phyloP scores from a whole-genome alignment of 2,113 vertebrate genomes.

The Anarrhichthys ocellatus region DNA sequence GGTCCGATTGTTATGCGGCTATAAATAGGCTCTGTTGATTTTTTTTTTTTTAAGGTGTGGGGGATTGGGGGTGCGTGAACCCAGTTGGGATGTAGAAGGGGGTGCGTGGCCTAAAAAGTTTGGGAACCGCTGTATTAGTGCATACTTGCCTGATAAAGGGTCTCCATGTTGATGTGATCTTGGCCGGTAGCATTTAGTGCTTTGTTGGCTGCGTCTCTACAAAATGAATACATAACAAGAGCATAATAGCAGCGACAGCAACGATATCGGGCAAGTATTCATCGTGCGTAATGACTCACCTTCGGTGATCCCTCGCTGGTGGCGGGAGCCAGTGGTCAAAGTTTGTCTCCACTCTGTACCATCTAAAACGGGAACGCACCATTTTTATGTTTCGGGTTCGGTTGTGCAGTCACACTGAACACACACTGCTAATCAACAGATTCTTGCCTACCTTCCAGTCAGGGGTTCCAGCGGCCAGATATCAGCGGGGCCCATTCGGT shows the following conservation, averaged over 20 bases:
- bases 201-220: conserved; percentile 88
- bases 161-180: conserved; percentile 83
- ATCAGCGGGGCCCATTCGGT: conserved; percentile 86
- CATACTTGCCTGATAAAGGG: conserved; percentile 87
- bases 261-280: background rate
- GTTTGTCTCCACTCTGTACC: conserved; percentile 96
- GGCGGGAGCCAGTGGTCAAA: conserved; percentile 93
- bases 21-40: too few species aligned
- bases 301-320: conserved; percentile 85
- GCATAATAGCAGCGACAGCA: background rate
- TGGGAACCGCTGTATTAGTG: background rate
- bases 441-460: conserved; percentile 84
- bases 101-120: too few species aligned
- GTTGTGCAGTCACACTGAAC: background rate
- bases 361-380: conserved; percentile 78
- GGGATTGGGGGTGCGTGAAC: too few species aligned
- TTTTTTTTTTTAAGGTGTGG: too few species aligned
- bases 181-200: conserved; percentile 91
- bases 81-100: too few species aligned
- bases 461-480: conserved; percentile 91
- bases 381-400: background rate
- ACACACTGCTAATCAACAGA: background rate
- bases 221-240: conserved; percentile 30
- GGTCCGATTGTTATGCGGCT: too few species aligned
- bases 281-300: conserved; percentile 75